A percentile compares a stretch with the other conserved stretches of the same genome.
Conservation (phyloP, 2,797 vertebrate species). For the Apogon hyalosoma region DNA sequence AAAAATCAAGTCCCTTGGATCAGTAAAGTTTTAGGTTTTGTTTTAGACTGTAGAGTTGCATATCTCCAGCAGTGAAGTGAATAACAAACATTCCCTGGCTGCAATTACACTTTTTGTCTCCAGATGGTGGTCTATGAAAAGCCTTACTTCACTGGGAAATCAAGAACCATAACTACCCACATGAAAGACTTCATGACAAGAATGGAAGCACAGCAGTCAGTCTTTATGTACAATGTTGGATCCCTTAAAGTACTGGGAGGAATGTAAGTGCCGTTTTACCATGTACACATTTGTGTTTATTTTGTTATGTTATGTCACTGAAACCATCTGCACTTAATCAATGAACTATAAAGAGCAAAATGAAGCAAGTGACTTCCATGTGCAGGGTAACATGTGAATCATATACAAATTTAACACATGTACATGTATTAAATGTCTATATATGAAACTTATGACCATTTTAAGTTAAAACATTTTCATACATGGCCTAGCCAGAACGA, state of each 20-base stretch:
- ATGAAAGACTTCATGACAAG: conserved; percentile 86
- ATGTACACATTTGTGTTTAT: not conserved
- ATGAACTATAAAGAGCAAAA: too few species aligned
- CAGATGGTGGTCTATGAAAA: conserved; percentile 91
- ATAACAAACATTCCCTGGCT: not conserved
- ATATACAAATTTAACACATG: too few species aligned
- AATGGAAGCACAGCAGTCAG: conserved; percentile 69
- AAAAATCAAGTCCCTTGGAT: too few species aligned
- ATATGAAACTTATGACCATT: too few species aligned
- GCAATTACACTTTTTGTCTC: not conserved
- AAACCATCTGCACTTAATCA: too few species aligned
- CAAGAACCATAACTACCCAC: conserved; percentile 86
- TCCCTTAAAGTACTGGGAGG: conserved; percentile 91
- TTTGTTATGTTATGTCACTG: not conserved
- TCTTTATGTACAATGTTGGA: conserved; percentile 82
- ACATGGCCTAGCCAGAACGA: too few species aligned
- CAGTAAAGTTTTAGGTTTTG: too few species aligned
- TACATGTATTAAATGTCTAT: too few species aligned
- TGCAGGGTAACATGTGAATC: too few species aligned
- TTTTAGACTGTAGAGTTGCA: not conserved
- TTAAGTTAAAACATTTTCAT: too few species aligned
- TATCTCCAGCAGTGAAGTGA: not conserved
- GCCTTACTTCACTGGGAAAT: conserved; percentile 87
- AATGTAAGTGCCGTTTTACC: conserved; percentile 85
- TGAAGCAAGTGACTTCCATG: too few species aligned